These are phyloP conservation scores for Oryctes rhinoceros DNA, from an alignment of 1,140 invertebrate genomes.

Conservation along the genomic window DNA sequence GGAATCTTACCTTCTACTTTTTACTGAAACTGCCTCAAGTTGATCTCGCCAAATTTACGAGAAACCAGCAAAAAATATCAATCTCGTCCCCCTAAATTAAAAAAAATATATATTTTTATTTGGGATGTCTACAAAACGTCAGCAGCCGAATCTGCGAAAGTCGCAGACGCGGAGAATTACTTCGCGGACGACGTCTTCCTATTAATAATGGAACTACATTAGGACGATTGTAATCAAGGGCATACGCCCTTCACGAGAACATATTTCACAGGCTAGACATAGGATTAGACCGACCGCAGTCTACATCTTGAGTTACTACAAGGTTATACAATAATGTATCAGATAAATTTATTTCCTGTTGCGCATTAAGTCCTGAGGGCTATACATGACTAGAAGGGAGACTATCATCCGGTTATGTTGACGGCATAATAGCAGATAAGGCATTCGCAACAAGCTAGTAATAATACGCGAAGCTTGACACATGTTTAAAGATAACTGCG, in stretches of 20 bases:
- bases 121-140: too few species aligned
- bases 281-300: conserved; percentile 1
- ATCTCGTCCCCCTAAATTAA: too few species aligned
- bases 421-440: not conserved
- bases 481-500: too few species aligned
- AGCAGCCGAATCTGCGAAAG: too few species aligned
- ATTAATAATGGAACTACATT: conserved; percentile 15
- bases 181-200: not conserved
- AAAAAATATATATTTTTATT: too few species aligned
- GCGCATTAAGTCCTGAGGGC: not conserved
- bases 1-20: too few species aligned
- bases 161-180: too few species aligned
- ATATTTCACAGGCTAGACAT: not conserved
- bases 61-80: too few species aligned
- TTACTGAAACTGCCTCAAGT: too few species aligned
- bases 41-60: too few species aligned
- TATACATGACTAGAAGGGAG: not conserved
- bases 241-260: not conserved
- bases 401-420: not conserved
- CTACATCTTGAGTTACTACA: conserved; percentile 4
- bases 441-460: not conserved
- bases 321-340: conserved; percentile 5
- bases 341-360: not conserved
- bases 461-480: too few species aligned
- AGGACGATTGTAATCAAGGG: not conserved